Conservation (phyloP, 2,888 invertebrate genomes). For the Epistrophe grossulariae region DNA sequence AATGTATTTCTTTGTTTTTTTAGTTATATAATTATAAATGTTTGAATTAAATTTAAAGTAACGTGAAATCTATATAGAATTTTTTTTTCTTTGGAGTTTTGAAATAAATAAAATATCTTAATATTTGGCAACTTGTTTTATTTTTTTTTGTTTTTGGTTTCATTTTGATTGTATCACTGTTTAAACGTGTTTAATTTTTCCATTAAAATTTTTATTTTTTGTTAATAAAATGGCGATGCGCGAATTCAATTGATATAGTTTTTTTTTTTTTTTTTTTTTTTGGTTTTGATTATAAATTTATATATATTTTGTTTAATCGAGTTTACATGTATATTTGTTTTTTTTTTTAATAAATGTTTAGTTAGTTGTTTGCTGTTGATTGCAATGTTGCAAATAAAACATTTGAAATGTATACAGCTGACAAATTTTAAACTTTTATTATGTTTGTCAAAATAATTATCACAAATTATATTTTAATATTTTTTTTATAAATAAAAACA, state of each 20-base stretch:
- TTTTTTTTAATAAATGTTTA: slow-evolving; percentile 45
- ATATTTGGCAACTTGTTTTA: slow-evolving; percentile 65
- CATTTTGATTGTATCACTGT: slow-evolving; percentile 59
- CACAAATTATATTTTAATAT: slow-evolving; percentile 59
- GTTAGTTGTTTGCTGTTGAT: slow-evolving; percentile 51
- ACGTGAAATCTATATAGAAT: slow-evolving; percentile 55
- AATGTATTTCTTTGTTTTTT: slow-evolving; percentile 42
- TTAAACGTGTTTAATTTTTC: slow-evolving; percentile 38
- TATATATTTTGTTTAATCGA: slow-evolving; percentile 43
- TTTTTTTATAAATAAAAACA: slow-evolving; percentile 29
- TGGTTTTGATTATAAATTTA: slow-evolving; percentile 56
- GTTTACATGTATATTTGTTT: slow-evolving; percentile 45
- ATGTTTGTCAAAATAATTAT: slow-evolving; percentile 59
- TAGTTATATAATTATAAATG: slow-evolving; percentile 49
- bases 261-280: slow-evolving; percentile 35
- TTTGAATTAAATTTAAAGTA: slow-evolving; percentile 58
- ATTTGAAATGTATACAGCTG: slow-evolving; percentile 48
- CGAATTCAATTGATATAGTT: slow-evolving; percentile 62
- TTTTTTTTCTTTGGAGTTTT: slow-evolving; percentile 23
- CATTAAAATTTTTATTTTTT: slow-evolving; percentile 12
- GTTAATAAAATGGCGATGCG: slow-evolving; percentile 61
- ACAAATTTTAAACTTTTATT: slow-evolving; percentile 17
- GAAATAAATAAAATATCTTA: slow-evolving; percentile 55
- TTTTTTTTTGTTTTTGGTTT: not conserved
- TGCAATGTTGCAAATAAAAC: slow-evolving; percentile 32